Base-by-base conservation (phyloP, 2,797 vertebrate species). In the Dipus sagitta region DNA sequence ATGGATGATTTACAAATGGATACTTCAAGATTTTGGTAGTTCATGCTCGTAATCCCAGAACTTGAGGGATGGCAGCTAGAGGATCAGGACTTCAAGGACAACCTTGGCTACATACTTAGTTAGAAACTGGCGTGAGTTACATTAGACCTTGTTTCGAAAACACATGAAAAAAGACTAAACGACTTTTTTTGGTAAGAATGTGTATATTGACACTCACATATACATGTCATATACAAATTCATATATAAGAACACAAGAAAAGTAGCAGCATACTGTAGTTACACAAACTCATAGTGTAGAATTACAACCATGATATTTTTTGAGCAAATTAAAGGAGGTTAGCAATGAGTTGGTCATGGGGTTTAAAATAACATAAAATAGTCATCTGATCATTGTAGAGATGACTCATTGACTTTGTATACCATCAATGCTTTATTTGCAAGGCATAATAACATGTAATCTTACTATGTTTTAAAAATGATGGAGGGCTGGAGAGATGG, bases 341-440 rank as follows among this genome's bases (percentile, higher is more conserved):
- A 34, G 23, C 47, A 30, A 54, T 90, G 58, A 47, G 47, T 47
- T 47, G 38, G 60, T 78, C 38, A 58, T 94, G 86, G 60, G 68
- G 1, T 95, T 95, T 91, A 64, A 74, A 93, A 93, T 81, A 11
- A 76, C 76, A 47, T 58, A 14, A 88, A 84, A 54, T 91, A 81
- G 58, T 91, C 79, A 96, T 86, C 47, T 91, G 74, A 79, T 91
- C 70, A 58, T 89, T 20, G 0, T 78, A 84, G 60, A 95, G 80
- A 76, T 96, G 76, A 89, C 54, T 94, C 79, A 79, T 91, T 95
- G 65, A 47, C 76, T 94, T 95, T 96, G 88, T 93, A 23, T 83
- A 28, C 54, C 47, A 12, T 89, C 86, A 93, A 23, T 0, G 0
- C 86, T 89, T 92, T 96, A 54, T 93, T 93, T 96, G 34, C 18